Evolutionary conservation across 2,797 vertebrate species (phyloP).

Genomic region (Heliangelus exortis): DNA sequence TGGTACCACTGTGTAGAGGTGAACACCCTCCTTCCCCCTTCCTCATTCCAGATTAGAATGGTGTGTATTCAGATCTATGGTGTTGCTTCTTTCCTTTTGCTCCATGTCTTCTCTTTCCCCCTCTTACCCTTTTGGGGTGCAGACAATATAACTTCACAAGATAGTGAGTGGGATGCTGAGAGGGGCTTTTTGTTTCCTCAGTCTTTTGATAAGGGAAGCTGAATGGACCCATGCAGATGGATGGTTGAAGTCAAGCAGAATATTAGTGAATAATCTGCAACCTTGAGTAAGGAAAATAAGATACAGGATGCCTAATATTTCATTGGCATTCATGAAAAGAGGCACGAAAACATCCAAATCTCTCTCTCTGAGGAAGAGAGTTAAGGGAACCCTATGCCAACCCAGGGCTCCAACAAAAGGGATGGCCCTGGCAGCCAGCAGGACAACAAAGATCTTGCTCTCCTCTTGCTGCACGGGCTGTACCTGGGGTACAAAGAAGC

Average conservation of each 20-base stretch:
- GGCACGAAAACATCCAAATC: not conserved
- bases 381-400: not conserved
- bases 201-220: slow-evolving; percentile 10
- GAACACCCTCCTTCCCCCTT: not conserved
- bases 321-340: not conserved
- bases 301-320: slow-evolving; percentile 26
- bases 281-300: slow-evolving; percentile 40
- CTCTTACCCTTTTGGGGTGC: not conserved
- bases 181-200: slow-evolving; percentile 35
- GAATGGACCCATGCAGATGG: not conserved
- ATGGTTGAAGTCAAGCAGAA: slow-evolving; percentile 44
- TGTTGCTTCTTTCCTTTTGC: not conserved
- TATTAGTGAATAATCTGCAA: slow-evolving; percentile 45
- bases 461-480: not conserved
- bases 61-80: not conserved
- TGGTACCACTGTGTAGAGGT: not conserved
- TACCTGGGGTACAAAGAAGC: not conserved
- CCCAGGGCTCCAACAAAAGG: not conserved
- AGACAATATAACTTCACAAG: not conserved
- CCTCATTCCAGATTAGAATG: not conserved
- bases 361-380: not conserved
- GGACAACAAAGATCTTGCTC: not conserved
- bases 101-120: not conserved
- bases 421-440: not conserved
- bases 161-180: not conserved